A percentile compares a stretch with the other conserved stretches of the same genome.
phyloP scores from a whole-genome alignment of 2,113 vertebrate genomes.

The Cavia porcellus region DNA sequence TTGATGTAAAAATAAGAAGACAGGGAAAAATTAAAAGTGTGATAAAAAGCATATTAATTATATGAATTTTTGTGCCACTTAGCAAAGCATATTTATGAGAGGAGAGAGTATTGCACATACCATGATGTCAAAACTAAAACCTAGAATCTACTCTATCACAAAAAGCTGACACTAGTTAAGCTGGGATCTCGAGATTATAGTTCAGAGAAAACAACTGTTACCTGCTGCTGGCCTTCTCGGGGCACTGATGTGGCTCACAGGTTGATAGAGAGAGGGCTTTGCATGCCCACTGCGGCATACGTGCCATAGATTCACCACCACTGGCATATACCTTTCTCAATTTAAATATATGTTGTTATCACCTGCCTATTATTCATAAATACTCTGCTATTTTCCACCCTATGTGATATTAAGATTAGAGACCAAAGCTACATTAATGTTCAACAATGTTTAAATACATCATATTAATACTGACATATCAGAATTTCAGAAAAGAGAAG shows the following conservation, averaged over 20 bases:
- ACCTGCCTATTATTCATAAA: neutral
- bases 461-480: neutral
- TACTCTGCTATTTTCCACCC: neutral
- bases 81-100: neutral
- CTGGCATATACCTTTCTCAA: neutral
- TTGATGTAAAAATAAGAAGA: neutral
- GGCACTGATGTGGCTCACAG: neutral
- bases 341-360: neutral
- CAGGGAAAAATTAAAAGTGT: neutral
- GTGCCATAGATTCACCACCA: neutral
- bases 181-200: neutral
- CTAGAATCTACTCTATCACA: neutral
- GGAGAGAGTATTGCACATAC: neutral
- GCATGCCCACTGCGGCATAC: neutral
- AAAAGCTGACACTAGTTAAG: neutral
- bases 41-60: neutral
- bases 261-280: neutral
- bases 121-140: neutral
- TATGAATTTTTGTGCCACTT: neutral
- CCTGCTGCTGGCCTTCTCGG: neutral
- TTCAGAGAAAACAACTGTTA: neutral
- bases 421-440: neutral
- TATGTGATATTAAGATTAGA: neutral
- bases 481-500: neutral
- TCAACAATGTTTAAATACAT: conserved; percentile 24